Conservation (phyloP, 1,140 invertebrate species). For the Aleiodes sp. region DNA sequence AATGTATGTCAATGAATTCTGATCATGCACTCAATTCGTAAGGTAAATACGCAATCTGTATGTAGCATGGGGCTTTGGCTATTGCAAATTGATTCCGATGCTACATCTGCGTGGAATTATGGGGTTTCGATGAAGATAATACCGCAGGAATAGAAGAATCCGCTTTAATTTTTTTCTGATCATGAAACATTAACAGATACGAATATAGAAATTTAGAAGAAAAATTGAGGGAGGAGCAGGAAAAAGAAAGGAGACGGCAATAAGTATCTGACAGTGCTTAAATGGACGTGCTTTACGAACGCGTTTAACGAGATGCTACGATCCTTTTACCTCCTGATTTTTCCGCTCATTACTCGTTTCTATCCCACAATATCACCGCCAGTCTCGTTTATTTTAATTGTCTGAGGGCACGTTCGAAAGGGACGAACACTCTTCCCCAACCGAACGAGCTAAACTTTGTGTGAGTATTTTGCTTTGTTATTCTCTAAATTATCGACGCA, state of each 20-base stretch:
- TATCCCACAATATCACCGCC: slow-evolving; percentile 18
- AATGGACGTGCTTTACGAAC: slow-evolving; percentile 9
- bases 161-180: neutral
- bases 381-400: slow-evolving; percentile 34
- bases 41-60: too few relatives aligned
- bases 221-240: neutral
- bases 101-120: too few relatives aligned
- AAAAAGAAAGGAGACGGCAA: slow-evolving; percentile 10
- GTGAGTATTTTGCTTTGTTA: neutral
- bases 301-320: slow-evolving; percentile 29
- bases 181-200: neutral
- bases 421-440: neutral
- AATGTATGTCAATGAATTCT: too few relatives aligned
- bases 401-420: neutral
- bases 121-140: too few relatives aligned
- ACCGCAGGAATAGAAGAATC: too few relatives aligned
- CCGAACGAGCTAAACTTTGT: slow-evolving; percentile 18
- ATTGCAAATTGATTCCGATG: too few relatives aligned
- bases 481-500: neutral
- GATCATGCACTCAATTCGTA: too few relatives aligned
- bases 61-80: neutral
- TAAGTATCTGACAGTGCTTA: slow-evolving; percentile 5
- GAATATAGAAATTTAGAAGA: neutral
- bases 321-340: slow-evolving; percentile 21
- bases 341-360: slow-evolving; percentile 34